Conservation (phyloP, 2,888 invertebrate genomes). For the Tuberolachnus salignus region DNA sequence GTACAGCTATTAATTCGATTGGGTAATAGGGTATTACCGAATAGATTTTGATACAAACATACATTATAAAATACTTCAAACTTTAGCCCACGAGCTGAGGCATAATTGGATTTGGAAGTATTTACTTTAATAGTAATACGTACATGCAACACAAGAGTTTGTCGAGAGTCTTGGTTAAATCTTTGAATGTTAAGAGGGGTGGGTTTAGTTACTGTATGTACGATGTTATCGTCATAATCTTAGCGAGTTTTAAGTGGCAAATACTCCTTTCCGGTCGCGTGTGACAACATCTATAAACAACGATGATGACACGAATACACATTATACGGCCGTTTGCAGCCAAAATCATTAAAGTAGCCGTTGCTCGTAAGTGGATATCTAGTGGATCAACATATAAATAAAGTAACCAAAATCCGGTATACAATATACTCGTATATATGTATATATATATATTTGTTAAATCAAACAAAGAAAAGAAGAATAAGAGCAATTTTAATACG, state of each 20-base stretch:
- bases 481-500: background rate
- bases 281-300: constrained; percentile 48
- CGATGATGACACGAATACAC: constrained; percentile 30
- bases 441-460: background rate
- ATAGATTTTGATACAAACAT: background rate
- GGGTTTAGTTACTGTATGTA: background rate
- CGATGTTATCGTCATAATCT: constrained; percentile 49
- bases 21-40: too few species aligned
- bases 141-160: constrained; percentile 16
- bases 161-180: constrained; percentile 37
- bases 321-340: constrained; percentile 36
- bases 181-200: constrained; percentile 8
- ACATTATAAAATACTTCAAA: constrained; percentile 10
- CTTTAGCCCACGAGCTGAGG: background rate
- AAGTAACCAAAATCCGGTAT: background rate
- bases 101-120: constrained; percentile 14
- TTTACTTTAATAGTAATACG: constrained; percentile 39
- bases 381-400: background rate
- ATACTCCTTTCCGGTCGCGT: constrained; percentile 25
- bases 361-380: too few species aligned
- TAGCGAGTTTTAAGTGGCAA: constrained; percentile 46
- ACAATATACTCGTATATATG: too few species aligned
- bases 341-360: constrained; percentile 18
- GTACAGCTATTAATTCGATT: too few species aligned
- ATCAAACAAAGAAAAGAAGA: background rate